phyloP scores from a whole-genome alignment of 2,888 invertebrate species.

The Epinotia ramella region DNA sequence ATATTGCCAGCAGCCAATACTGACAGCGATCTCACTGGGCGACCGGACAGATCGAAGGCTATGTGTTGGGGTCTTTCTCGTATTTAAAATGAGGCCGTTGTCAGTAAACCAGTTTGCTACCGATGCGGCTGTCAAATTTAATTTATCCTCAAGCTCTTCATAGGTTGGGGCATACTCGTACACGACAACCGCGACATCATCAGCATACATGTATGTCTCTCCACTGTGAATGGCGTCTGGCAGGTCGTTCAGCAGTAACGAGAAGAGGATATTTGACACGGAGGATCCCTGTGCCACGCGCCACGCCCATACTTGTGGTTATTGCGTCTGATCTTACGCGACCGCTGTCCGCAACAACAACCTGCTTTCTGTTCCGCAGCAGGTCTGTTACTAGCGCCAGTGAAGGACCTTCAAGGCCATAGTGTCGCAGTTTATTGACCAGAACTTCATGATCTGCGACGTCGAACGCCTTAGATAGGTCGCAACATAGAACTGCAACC shows the following conservation, averaged over 20 bases:
- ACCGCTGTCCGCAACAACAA: not conserved
- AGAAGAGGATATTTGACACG: not conserved
- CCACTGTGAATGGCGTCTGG: not conserved
- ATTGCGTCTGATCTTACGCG: not conserved
- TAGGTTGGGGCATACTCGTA: too few species aligned
- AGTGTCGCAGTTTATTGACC: too few species aligned
- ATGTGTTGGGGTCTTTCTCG: too few species aligned
- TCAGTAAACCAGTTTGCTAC: too few species aligned
- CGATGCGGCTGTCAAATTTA: too few species aligned
- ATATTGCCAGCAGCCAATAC: too few species aligned
- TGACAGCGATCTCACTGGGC: too few species aligned
- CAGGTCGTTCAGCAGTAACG: not conserved
- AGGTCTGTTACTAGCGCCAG: not conserved
- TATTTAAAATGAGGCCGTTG: too few species aligned
- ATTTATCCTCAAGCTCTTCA: too few species aligned
- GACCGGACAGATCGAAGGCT: too few species aligned
- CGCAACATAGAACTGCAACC: not conserved
- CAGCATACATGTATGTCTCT: conserved; percentile 1
- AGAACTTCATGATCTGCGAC: too few species aligned
- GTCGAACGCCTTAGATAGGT: not conserved
- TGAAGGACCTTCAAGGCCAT: not conserved
- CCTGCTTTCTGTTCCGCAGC: not conserved
- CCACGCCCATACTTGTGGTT: not conserved
- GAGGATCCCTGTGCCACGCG: not conserved
- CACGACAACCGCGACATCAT: too few species aligned